Evolutionary conservation across 2,113 vertebrate species (phyloP), one percentile per base, ranked within the genome.

Genomic region (Galbula dea): DNA sequence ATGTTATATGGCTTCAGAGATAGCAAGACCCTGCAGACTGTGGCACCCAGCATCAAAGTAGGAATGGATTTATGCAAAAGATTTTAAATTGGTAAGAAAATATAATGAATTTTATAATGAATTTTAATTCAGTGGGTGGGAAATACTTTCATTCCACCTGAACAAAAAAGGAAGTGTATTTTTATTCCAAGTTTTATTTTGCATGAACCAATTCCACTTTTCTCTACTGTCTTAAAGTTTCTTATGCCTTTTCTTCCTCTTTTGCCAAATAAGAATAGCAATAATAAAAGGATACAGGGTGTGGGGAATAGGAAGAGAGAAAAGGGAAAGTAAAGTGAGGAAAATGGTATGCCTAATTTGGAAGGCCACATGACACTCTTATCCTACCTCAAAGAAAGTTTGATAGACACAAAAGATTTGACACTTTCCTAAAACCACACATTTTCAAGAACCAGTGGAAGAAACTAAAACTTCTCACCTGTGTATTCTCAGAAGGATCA

Each of bases 401-500:
- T 93, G 87, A 65, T 41, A 91, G 62, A 68, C 11, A 30, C 19
- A 82, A 74, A 81, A 21, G 6, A 88, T 76, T 76, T 73, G 23
- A 36, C 36, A n/a, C 16, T 67, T 93, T 32, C 61, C 41, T 91
- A 58, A 88, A 95, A 83, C 19, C 12, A 51, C 9, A 39, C 4
- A 58, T 45, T 27, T 78, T 87, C 62, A 93, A 74, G 82, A 49
- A 91, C 21, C 68, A 59, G 55, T 66, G 32, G 75, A 95, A 91
- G 90, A 88, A 93, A 88, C 55, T 86, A 49, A 91, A 75, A 39
- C 18, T 80, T 32, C 22, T 80, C 68, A 63, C 20, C 85, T 71
- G 39, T 87, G 34, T 71, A 59, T 88, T 83, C 83, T 86, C 72
- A 91, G 54, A 89, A 86, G 68, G 48, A 90, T 89, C 68, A 77